phyloP scores from a whole-genome alignment of 2,888 invertebrate genomes.

The Tridacna gigas region DNA sequence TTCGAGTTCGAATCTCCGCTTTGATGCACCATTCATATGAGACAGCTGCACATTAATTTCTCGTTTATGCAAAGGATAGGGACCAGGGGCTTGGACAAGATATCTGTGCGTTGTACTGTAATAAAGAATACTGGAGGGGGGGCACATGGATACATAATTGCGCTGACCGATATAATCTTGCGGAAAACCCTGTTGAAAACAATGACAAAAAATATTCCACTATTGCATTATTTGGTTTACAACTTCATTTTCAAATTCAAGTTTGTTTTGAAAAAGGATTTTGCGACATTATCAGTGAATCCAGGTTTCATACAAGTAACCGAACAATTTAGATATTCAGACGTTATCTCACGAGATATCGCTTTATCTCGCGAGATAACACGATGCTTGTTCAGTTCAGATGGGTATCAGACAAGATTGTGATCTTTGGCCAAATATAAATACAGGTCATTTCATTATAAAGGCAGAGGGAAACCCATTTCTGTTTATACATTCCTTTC shows the following conservation, averaged over 20 bases:
- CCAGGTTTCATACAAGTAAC: constrained; percentile 42
- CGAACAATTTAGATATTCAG: constrained; percentile 43
- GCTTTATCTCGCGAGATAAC: constrained; percentile 18
- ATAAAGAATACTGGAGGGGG: no score
- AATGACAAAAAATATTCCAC: neutral
- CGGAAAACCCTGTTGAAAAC: neutral
- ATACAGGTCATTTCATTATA: constrained; percentile 4
- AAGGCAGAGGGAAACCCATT: no score
- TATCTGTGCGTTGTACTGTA: no score
- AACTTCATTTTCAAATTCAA: neutral
- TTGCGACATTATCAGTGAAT: constrained; percentile 28
- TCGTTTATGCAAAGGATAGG: no score
- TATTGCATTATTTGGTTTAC: neutral
- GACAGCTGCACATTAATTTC: no score
- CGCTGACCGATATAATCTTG: neutral
- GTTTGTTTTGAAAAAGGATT: constrained; percentile 3
- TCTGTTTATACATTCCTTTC: no score
- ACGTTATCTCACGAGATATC: constrained; percentile 34
- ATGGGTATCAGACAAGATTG: constrained; percentile 31
- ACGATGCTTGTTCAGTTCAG: constrained; percentile 25
- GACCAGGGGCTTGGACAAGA: no score
- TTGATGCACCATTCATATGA: no score
- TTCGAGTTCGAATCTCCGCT: no score
- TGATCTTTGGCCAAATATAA: constrained; percentile 31
- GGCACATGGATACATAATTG: neutral